These are phyloP conservation scores for Notoglanidium macrostoma DNA, from an alignment of 2,797 vertebrate species.

Conservation along the genomic window DNA sequence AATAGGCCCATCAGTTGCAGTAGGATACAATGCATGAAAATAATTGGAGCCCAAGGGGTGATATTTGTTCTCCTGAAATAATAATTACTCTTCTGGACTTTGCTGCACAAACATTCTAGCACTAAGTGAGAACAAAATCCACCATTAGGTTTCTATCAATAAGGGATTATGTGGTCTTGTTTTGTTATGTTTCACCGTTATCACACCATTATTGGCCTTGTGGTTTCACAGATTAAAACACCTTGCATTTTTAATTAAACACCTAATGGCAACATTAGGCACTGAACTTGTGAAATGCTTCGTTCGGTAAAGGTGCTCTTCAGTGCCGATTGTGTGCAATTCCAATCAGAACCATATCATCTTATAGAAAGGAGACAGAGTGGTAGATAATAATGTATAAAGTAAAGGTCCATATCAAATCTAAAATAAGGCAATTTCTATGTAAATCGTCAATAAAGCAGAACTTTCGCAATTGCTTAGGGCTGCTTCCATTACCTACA, in stretches of 20 bases:
- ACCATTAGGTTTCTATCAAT: constrained; percentile 73
- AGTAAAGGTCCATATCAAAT: constrained; percentile 80
- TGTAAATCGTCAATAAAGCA: constrained; percentile 99
- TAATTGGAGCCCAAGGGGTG: constrained; percentile 84
- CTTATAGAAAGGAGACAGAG: constrained; percentile 63
- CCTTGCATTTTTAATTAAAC: constrained; percentile 57
- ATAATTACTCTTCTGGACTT: constrained; percentile 79
- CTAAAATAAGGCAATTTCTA: constrained; percentile 99
- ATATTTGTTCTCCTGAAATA: constrained; percentile 83
- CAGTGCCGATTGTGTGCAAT: constrained; percentile 56
- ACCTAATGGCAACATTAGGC: constrained; percentile 46
- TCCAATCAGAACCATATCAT: constrained; percentile 63
- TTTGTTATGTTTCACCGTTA: constrained; percentile 46
- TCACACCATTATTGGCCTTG: constrained; percentile 64
- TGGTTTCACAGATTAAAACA: constrained; percentile 55
- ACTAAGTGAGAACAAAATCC: constrained; percentile 66
- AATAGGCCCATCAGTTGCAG: constrained; percentile 67
- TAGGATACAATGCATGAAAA: constrained; percentile 80
- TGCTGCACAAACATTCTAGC: constrained; percentile 68
- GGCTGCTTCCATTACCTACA: constrained; percentile 92
- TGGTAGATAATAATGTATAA: constrained; percentile 69
- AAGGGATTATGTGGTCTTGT: constrained; percentile 60
- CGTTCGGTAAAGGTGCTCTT: constrained; percentile 39
- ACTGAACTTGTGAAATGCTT: constrained; percentile 29
- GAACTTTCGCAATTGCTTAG: constrained; percentile 94